Conservation (phyloP, 2,113 vertebrate species). For the Machaerirhynchus nigripectus region DNA sequence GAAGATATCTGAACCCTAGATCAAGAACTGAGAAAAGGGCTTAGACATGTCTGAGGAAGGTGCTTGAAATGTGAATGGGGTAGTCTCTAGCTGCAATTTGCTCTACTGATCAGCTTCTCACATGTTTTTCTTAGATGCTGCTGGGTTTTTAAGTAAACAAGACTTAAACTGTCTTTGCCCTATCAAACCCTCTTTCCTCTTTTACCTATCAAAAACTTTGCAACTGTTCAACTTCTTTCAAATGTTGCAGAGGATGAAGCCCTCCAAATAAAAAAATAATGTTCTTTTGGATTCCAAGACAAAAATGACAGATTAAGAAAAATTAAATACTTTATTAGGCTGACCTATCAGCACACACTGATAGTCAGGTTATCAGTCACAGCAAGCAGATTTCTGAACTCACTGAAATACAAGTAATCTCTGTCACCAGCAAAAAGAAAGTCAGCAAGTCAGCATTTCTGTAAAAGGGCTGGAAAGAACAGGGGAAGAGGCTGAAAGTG, state of each 20-base stretch:
- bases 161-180: background rate
- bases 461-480: background rate
- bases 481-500: background rate
- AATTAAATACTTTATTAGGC: background rate
- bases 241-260: background rate
- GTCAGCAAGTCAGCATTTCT: background rate
- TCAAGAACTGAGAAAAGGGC: background rate
- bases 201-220: background rate
- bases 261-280: background rate
- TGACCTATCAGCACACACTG: background rate
- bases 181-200: background rate
- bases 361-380: background rate
- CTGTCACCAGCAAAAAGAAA: background rate
- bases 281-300: background rate
- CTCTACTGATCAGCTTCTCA: background rate
- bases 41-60: rapidly evolving
- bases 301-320: background rate
- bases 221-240: background rate
- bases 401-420: background rate
- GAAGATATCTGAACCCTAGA: background rate
- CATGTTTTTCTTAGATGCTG: background rate
- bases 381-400: background rate
- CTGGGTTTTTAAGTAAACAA: background rate
- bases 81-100: background rate
- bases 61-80: background rate